Evolutionary conservation across 2,888 invertebrate genomes (phyloP), one percentile per base, ranked within the genome.

Genomic region (Yponomeuta evonymella): DNA sequence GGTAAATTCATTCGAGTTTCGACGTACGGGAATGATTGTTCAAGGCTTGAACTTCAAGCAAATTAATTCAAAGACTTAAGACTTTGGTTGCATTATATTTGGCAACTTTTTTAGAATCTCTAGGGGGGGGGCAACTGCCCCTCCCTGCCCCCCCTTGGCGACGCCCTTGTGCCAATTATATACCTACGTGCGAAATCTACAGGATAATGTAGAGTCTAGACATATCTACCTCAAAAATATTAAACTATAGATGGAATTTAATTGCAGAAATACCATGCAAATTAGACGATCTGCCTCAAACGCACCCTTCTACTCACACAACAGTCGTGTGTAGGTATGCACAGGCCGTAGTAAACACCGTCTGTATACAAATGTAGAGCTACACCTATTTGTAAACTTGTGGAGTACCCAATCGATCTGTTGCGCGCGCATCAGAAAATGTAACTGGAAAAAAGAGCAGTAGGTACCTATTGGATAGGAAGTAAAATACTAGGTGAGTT

Each of bases 351-450:
- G 78, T 79, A 79, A 80, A 80, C 78, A 80, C 77, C 77, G 76
- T 77, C 74, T 78, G 74, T 82, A 80, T 4, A 36, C 36, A 36
- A n/a, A n/a, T 79, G 75, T 76, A 78, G 15, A 58, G 76, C 29
- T 29, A 48, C 5, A 68, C 9, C 11, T 48, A 58, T 15, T 23
- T 58, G 43, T 43, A 43, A 43, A 58, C 15, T 15, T 58, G 51
- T 15, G 15, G 51, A 58, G 43, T 43, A 43, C 43, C 2, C 76
- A 84, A 90, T 90, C 90, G 89, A 90, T 90, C 80, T 77, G 79
- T 73, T 90, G 90, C 90, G 90, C 90, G 90, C 90, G 90, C 87
- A 80, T 82, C 70, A 30, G 65, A 30, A 51, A 58, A 68, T 10
- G 51, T 51, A 48, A 51, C 48, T 30, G 29, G 29, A 65, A n/a